Conservation (phyloP, 2,113 vertebrate species). For the Lophochroa leadbeateri region DNA sequence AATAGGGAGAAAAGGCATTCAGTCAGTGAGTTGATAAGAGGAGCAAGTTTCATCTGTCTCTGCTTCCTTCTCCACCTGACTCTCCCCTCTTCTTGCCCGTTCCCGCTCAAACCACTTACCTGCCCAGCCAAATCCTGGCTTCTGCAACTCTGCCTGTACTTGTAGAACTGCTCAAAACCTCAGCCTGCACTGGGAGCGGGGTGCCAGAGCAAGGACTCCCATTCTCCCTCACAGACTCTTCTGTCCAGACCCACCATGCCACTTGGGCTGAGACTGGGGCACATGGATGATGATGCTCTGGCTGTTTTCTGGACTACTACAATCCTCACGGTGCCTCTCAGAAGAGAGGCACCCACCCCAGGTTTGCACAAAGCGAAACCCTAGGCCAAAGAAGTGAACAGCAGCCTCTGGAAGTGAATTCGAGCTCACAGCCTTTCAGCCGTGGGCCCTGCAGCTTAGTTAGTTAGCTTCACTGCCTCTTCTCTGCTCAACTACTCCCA, state of each 20-base stretch:
- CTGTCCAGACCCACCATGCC: neutral
- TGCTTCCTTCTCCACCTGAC: neutral
- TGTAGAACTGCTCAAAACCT: neutral
- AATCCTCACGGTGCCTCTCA: neutral
- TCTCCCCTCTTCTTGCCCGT: too few species aligned
- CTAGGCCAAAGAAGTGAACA: neutral
- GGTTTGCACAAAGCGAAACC: neutral
- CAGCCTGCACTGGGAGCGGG: neutral
- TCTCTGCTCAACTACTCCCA: neutral
- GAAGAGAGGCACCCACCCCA: neutral
- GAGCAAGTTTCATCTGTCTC: neutral
- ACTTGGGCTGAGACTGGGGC: neutral
- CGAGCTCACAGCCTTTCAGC: neutral
- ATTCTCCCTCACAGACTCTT: neutral
- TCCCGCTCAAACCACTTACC: neutral
- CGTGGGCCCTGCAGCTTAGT: neutral
- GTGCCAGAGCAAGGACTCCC: neutral
- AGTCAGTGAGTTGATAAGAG: conserved; percentile 36
- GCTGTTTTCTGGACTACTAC: neutral
- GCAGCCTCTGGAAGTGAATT: neutral
- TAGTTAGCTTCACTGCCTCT: neutral
- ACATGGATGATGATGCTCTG: neutral
- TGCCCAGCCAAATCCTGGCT: neutral
- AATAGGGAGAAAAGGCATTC: conserved; percentile 65
- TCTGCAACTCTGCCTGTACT: neutral